Conservation (phyloP, 2,888 invertebrate species). For the Prosapia bicincta region DNA sequence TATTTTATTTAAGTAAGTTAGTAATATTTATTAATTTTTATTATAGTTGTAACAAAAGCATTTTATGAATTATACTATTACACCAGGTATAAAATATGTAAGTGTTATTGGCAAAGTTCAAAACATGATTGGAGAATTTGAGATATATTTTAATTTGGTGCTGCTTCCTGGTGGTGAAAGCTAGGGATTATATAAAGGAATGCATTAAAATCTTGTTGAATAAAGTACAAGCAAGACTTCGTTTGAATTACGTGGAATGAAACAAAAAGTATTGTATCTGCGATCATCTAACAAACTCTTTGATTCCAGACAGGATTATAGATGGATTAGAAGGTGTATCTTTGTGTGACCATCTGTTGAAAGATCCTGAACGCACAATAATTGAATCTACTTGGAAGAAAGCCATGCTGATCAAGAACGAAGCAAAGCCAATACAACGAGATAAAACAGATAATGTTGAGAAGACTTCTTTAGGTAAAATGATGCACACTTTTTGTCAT, state of each 20-base stretch:
- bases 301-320: conserved; percentile 2
- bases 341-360: background rate
- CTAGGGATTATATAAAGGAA: background rate
- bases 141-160: too few species aligned
- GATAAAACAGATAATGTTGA: background rate
- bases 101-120: too few species aligned
- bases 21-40: too few species aligned
- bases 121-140: too few species aligned
- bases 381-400: background rate
- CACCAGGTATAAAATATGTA: too few species aligned
- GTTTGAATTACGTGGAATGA: background rate
- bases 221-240: background rate
- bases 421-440: background rate
- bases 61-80: too few species aligned
- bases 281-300: background rate
- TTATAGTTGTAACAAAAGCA: too few species aligned
- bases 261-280: background rate
- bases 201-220: background rate
- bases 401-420: background rate
- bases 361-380: background rate
- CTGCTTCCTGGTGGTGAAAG: background rate
- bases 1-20: too few species aligned
- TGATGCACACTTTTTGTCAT: background rate
- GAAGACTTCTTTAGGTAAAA: background rate
- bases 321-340: background rate